These are phyloP conservation scores for Sarcophaga subvicina DNA, from an alignment of 2,888 invertebrate species.

Conservation along the genomic window DNA sequence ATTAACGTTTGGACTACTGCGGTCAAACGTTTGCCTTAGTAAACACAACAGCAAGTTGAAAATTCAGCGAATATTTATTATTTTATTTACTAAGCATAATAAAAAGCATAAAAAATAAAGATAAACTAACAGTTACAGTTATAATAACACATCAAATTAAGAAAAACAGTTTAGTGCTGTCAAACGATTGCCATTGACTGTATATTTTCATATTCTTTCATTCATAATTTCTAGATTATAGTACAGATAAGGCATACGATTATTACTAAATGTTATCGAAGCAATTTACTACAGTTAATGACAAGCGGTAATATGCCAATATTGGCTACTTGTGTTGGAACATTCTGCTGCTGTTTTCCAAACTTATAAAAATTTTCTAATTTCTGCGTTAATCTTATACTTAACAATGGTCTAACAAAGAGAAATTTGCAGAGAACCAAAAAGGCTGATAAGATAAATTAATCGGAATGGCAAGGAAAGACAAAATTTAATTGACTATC, in stretches of 20 bases:
- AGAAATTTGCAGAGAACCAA: not conserved
- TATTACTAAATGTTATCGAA: not conserved
- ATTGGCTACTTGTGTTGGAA: slow-evolving; percentile 10
- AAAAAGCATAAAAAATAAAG: too few relatives aligned
- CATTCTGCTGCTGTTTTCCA: not conserved
- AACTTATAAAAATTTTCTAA: not conserved
- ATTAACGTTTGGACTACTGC: too few relatives aligned
- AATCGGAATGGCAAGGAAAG: not conserved
- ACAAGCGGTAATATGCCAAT: slow-evolving; percentile 12
- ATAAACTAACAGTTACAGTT: too few relatives aligned
- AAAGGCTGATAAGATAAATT: not conserved
- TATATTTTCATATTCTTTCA: not conserved
- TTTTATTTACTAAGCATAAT: too few relatives aligned
- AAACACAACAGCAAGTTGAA: too few relatives aligned
- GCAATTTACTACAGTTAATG: slow-evolving; percentile 3
- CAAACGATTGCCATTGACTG: too few relatives aligned
- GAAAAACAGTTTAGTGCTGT: too few relatives aligned
- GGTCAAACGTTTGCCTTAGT: too few relatives aligned
- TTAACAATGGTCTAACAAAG: not conserved
- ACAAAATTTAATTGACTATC: not conserved
- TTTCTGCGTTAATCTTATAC: not conserved
- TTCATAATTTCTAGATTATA: not conserved
- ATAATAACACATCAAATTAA: too few relatives aligned
- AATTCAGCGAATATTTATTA: too few relatives aligned
- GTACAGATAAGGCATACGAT: too few relatives aligned